phyloP scores from a whole-genome alignment of 1,140 invertebrate species.

The Anastatus disparis region DNA sequence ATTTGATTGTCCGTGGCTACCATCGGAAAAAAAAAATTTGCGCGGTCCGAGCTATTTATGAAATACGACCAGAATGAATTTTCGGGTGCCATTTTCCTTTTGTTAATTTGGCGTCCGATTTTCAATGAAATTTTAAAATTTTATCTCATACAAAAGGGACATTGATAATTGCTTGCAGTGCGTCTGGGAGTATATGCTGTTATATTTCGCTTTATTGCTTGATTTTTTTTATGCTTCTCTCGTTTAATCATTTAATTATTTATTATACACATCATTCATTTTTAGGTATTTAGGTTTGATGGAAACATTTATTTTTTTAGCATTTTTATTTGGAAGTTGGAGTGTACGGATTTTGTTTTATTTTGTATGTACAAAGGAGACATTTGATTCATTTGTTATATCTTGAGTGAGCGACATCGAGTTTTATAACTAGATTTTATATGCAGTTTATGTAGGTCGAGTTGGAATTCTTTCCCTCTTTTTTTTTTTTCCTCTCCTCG shows the following conservation, averaged over 20 bases:
- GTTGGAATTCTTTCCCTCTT: neutral
- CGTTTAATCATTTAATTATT: no score
- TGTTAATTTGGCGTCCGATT: neutral
- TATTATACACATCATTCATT: no score
- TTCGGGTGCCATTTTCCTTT: no score
- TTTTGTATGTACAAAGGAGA: neutral
- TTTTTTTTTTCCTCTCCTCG: neutral
- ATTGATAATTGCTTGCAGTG: constrained; percentile 28
- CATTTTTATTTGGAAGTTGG: neutral
- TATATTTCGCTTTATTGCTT: constrained; percentile 1
- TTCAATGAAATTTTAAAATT: no score
- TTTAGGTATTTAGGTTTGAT: no score
- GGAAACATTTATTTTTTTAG: no score
- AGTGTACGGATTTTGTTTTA: neutral
- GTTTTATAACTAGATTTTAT: neutral
- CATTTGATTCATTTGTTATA: neutral
- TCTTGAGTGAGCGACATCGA: constrained; percentile 14
- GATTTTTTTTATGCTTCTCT: constrained; percentile 1
- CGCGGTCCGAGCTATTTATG: neutral
- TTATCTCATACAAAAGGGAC: constrained; percentile 10
- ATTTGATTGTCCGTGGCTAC: constrained; percentile 30
- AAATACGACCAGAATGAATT: constrained; percentile 5
- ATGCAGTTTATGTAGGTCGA: constrained; percentile 3
- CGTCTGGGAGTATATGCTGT: neutral
- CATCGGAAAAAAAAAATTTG: neutral